A percentile compares a stretch with the other conserved stretches of the same genome.
phyloP scores from a whole-genome alignment of 2,113 vertebrate species.

The Trematocara stigmaticum region DNA sequence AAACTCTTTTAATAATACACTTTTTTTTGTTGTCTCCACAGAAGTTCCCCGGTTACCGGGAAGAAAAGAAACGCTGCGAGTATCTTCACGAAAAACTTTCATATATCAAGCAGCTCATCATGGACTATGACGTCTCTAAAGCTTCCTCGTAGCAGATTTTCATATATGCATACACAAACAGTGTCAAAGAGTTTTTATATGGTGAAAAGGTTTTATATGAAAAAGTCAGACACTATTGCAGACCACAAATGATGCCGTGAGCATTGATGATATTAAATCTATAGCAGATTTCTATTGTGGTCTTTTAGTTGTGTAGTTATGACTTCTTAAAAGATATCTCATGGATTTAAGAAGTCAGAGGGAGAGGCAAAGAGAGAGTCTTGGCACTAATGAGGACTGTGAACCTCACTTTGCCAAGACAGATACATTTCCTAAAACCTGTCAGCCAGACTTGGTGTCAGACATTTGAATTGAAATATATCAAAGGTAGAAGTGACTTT shows the following conservation, averaged over 20 bases:
- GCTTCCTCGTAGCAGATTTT: constrained; percentile 41
- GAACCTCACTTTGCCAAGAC: background rate
- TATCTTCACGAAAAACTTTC: constrained; percentile 84
- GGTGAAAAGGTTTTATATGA: background rate
- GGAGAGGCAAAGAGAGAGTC: background rate
- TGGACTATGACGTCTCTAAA: constrained; percentile 74
- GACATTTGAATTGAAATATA: background rate
- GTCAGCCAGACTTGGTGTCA: background rate
- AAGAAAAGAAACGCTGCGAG: constrained; percentile 81
- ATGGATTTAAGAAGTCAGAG: background rate
- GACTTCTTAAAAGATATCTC: background rate
- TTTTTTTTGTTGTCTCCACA: constrained; percentile 4
- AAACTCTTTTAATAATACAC: background rate
- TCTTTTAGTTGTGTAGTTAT: background rate
- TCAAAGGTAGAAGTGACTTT: background rate
- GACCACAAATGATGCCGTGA: background rate
- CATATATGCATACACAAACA: background rate
- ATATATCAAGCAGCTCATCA: constrained; percentile 81
- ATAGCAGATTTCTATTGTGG: background rate
- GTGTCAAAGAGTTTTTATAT: background rate
- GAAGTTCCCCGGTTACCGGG: constrained; percentile 79
- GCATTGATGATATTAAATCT: background rate
- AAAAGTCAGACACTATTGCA: background rate
- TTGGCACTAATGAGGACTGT: background rate
- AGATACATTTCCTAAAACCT: background rate